Conservation (phyloP, 2,113 vertebrate species). For the Condylura cristata region DNA sequence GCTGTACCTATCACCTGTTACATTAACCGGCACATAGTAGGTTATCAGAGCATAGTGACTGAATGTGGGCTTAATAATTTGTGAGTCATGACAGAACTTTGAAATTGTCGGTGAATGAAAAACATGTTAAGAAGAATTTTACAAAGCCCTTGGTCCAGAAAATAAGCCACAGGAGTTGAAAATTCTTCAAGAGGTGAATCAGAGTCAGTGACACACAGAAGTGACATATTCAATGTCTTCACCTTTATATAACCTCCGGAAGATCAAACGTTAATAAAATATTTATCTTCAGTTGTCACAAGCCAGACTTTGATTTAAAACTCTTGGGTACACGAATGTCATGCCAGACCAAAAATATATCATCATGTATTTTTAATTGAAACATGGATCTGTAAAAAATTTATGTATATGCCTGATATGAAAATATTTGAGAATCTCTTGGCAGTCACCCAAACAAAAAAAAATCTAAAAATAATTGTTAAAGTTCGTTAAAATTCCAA, state of each 20-base stretch:
- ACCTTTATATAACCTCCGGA: slow-evolving; percentile 60
- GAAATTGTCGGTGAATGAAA: neutral
- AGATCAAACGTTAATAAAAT: slow-evolving; percentile 70
- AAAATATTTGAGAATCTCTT: neutral
- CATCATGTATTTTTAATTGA: slow-evolving; percentile 72
- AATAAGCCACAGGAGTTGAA: neutral
- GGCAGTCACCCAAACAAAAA: slow-evolving; percentile 23
- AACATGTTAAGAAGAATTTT: neutral
- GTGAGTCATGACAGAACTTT: neutral
- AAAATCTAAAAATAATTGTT: slow-evolving; percentile 25
- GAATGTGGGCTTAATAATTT: neutral
- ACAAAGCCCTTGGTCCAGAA: slow-evolving; percentile 14
- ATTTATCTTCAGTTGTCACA: slow-evolving; percentile 70
- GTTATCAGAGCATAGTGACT: neutral
- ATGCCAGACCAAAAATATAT: slow-evolving; percentile 68
- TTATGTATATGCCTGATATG: neutral
- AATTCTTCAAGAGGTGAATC: slow-evolving; percentile 36
- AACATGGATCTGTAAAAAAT: slow-evolving; percentile 69
- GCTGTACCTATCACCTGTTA: neutral
- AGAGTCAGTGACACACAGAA: neutral
- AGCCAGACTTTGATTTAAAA: slow-evolving; percentile 77
- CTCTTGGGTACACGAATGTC: slow-evolving; percentile 45
- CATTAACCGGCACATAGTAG: neutral
- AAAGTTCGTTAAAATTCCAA: slow-evolving; percentile 38
- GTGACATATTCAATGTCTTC: slow-evolving; percentile 57